These are phyloP conservation scores for Amiota mariae DNA, from an alignment of 2,888 invertebrate species.

Conservation along the genomic window DNA sequence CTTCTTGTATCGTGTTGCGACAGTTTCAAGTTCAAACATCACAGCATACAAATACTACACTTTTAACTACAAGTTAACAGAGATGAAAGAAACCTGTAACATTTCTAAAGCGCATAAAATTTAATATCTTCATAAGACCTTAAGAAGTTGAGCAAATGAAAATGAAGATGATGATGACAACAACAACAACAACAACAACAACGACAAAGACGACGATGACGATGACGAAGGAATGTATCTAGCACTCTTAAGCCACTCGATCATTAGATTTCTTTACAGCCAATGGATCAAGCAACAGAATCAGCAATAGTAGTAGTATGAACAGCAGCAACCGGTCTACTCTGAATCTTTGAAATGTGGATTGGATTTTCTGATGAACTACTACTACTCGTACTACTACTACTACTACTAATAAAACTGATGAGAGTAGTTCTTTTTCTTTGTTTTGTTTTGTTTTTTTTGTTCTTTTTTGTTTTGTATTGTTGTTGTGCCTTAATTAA, in stretches of 20 bases:
- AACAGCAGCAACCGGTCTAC: conserved; percentile 14
- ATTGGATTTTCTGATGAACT: conserved; percentile 28
- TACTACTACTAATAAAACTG: too few relatives aligned
- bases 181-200: too few relatives aligned
- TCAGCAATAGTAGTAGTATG: not conserved
- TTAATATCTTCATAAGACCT: conserved; percentile 27
- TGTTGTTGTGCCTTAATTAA: conserved; percentile 49
- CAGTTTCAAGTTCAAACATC: conserved; percentile 13
- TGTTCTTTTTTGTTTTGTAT: conserved; percentile 23
- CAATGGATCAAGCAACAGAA: conserved; percentile 1
- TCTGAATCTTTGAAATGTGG: conserved; percentile 19
- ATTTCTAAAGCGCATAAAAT: conserved; percentile 25
- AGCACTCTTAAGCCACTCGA: conserved; percentile 21
- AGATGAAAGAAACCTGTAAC: not conserved
- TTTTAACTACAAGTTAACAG: not conserved
- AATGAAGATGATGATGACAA: not conserved
- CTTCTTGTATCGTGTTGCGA: not conserved
- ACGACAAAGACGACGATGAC: not conserved
- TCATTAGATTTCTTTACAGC: conserved; percentile 22
- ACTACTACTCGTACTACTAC: conserved; percentile 5
- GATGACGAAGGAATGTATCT: not conserved
- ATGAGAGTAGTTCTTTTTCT: conserved; percentile 31
- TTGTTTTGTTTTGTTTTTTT: conserved; percentile 19
- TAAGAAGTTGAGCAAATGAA: conserved; percentile 9
- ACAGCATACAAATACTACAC: not conserved